Evolutionary conservation across 2,888 invertebrate species (phyloP).

Genomic region (Synanthedon myopaeformis): DNA sequence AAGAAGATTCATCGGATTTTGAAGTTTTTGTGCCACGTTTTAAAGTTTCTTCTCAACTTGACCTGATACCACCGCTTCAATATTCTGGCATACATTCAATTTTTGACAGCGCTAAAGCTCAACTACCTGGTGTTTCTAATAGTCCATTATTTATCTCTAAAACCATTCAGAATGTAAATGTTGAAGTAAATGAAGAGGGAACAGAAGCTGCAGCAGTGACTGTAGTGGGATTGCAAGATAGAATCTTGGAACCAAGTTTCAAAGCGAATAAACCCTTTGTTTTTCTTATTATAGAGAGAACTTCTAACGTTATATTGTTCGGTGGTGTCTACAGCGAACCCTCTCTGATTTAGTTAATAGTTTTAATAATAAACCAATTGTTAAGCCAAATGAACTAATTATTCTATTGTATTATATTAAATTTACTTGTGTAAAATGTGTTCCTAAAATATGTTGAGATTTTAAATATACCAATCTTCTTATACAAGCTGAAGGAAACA

Average conservation of each 20-base stretch:
- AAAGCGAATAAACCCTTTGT: slow-evolving; percentile 76
- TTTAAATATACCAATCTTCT: too few relatives aligned
- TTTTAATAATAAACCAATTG: too few relatives aligned
- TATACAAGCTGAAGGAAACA: too few relatives aligned
- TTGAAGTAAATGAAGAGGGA: slow-evolving; percentile 81
- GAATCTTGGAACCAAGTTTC: slow-evolving; percentile 64
- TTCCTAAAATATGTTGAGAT: too few relatives aligned
- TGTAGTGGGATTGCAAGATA: slow-evolving; percentile 54
- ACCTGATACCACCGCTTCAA: slow-evolving; percentile 50
- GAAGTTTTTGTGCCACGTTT: slow-evolving; percentile 74
- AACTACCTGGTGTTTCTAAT: slow-evolving; percentile 71
- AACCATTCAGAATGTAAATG: slow-evolving; percentile 76
- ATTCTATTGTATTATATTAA: too few relatives aligned
- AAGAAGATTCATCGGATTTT: slow-evolving; percentile 55
- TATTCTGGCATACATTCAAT: slow-evolving; percentile 75
- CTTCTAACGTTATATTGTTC: slow-evolving; percentile 71
- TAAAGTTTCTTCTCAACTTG: slow-evolving; percentile 54
- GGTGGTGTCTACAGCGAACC: slow-evolving; percentile 61
- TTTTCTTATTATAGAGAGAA: slow-evolving; percentile 74
- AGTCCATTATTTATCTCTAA: slow-evolving; percentile 70
- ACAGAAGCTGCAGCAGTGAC: slow-evolving; percentile 77
- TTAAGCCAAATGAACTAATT: too few relatives aligned
- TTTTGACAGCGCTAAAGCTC: slow-evolving; percentile 67
- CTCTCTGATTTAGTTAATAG: slow-evolving; percentile 16
- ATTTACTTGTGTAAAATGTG: too few relatives aligned